Evolutionary conservation across 2,888 invertebrate genomes (phyloP).

Genomic region (Trachelus troglodyta): DNA sequence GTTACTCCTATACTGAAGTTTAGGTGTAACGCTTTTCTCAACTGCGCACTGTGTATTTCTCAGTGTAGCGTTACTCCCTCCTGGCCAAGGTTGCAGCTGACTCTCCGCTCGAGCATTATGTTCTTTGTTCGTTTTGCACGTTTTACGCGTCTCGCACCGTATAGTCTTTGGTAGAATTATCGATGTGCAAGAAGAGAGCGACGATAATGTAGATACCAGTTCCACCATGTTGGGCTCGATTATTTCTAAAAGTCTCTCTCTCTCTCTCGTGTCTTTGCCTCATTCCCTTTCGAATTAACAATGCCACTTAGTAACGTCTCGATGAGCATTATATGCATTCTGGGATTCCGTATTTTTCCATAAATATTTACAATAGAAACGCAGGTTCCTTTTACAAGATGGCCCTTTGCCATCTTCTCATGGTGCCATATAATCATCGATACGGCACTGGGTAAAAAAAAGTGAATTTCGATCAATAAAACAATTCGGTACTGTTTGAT

Average conservation of each 20-base stretch:
- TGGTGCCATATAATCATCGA: not conserved
- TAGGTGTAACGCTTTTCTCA: not conserved
- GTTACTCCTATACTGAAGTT: not conserved
- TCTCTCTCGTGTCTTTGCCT: conserved; percentile 1
- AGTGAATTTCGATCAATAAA: not conserved
- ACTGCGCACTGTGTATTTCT: not conserved
- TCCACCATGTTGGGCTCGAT: not conserved
- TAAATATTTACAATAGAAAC: not conserved
- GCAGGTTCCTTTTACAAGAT: not conserved
- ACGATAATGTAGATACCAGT: not conserved
- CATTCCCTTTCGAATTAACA: conserved; percentile 1
- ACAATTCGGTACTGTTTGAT: not conserved
- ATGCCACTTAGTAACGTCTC: not conserved
- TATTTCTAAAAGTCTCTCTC: not conserved
- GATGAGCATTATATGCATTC: not conserved
- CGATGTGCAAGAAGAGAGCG: not conserved
- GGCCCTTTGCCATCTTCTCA: not conserved
- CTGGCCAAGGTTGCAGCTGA: conserved; percentile 16
- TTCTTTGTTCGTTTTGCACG: conserved; percentile 17
- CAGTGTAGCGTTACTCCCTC: conserved; percentile 17
- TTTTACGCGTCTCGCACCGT: conserved; percentile 3
- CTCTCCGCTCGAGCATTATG: conserved; percentile 15
- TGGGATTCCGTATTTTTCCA: not conserved
- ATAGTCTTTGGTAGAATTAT: not conserved
- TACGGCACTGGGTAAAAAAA: not conserved